These are phyloP conservation scores for Oreochromis spilurus DNA, from an alignment of 2,113 vertebrate genomes.

Conservation along the genomic window DNA sequence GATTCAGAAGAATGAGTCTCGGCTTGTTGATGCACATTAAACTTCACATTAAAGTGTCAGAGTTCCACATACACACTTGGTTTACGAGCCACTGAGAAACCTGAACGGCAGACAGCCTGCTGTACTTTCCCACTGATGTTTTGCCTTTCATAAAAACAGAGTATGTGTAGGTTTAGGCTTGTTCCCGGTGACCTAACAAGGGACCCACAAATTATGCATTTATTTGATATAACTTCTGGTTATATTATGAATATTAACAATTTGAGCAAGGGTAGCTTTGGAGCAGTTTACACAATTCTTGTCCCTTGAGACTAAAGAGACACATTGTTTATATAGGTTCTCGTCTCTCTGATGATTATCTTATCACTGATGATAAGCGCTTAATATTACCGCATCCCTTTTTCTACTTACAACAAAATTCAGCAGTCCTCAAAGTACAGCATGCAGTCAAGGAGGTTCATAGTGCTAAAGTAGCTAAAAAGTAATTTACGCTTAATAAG, in stretches of 20 bases:
- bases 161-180: neutral
- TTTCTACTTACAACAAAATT: neutral
- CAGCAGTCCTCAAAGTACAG: neutral
- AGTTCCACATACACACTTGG: neutral
- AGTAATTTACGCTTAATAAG: neutral
- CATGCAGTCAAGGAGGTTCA: neutral
- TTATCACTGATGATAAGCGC: neutral
- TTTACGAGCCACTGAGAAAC: neutral
- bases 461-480: neutral
- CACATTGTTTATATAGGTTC: neutral
- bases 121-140: neutral
- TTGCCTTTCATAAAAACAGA: neutral
- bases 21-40: slow-evolving; percentile 57
- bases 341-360: neutral
- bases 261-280: neutral
- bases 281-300: neutral
- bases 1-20: slow-evolving; percentile 45
- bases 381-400: neutral
- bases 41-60: slow-evolving; percentile 18
- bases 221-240: neutral
- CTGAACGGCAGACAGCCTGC: neutral
- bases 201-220: neutral
- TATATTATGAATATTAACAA: neutral
- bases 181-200: neutral
- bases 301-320: neutral